These are phyloP conservation scores for Magallana angulata DNA, from an alignment of 1,140 invertebrate genomes.

Conservation along the genomic window DNA sequence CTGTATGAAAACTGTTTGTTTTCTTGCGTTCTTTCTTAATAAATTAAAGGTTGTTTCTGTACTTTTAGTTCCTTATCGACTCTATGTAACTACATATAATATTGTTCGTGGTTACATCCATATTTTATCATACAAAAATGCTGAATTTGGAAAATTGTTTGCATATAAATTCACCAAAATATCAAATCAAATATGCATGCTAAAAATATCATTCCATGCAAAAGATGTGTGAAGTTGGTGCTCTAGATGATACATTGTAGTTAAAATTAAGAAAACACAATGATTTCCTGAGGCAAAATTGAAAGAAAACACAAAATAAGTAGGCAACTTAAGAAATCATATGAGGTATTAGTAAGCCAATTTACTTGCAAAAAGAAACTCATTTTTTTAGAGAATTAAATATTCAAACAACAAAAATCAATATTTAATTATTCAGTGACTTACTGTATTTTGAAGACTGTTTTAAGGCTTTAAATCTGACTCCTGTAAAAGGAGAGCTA, in stretches of 20 bases:
- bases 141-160: too few species aligned
- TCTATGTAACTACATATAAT: too few species aligned
- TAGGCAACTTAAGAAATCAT: not conserved
- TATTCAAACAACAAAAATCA: too few species aligned
- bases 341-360: too few species aligned
- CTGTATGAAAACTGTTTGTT: too few species aligned
- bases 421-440: not conserved
- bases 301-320: not conserved
- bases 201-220: not conserved
- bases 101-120: too few species aligned
- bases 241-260: not conserved
- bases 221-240: not conserved
- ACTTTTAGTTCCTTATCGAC: too few species aligned
- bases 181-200: not conserved
- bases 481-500: not conserved
- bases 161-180: not conserved
- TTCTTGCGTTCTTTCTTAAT: too few species aligned
- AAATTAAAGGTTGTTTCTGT: too few species aligned
- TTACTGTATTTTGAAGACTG: conserved; percentile 5
- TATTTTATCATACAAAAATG: too few species aligned
- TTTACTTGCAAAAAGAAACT: too few species aligned
- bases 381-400: too few species aligned
- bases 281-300: not conserved
- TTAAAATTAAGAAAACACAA: not conserved
- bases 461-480: conserved; percentile 16